Evolutionary conservation across 2,113 vertebrate species (phyloP), one percentile per base, ranked within the genome.

Genomic region (Otolemur garnettii): DNA sequence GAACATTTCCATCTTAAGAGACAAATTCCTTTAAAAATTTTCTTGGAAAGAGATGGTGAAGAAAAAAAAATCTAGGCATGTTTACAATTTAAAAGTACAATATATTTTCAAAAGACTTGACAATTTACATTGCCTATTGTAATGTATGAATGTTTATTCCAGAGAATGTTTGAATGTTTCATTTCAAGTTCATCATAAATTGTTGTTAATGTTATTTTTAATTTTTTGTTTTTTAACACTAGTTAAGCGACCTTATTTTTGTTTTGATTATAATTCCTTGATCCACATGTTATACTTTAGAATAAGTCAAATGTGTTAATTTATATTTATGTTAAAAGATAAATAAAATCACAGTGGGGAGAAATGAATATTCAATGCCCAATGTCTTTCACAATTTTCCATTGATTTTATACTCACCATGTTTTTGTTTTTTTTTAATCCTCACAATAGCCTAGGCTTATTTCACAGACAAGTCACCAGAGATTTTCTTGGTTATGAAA

Each of bases 321-420:
- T 88, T 80, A 60, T 69, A 30, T 83, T 90, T 45, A 28, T 74
- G 28, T 45, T 84, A 83, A 82, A 14, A 91, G 45, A 78, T 80
- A 66, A 62, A n/a, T 78, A 59, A 74, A 95, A 45, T 79, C 24
- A 55, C 7, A n/a, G 5, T 13, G 59, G 42, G 21, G 28, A 69
- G 26, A 80, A 62, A 82, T 93, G 83, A 92, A 62, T 95, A 92
- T 92, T 92, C 45, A 89, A 7, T 60, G 11, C 4, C 2, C 42
- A 60, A 50, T 60, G 2, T 77, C 69, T 83, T 11, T 7, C 64
- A 24, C 11, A 60, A 21, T 68, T 85, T 74, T n/a, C 55, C 30
- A 38, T 24, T 8, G 30, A 45, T 53, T 87, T 55, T 86, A 68
- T n/a, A 42, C 13, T 57, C 26, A 4, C 17, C 75, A 22, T 4